Evolutionary conservation across 2,113 vertebrate genomes (phyloP), one percentile per base, ranked within the genome.

Genomic region (Gadus macrocephalus): DNA sequence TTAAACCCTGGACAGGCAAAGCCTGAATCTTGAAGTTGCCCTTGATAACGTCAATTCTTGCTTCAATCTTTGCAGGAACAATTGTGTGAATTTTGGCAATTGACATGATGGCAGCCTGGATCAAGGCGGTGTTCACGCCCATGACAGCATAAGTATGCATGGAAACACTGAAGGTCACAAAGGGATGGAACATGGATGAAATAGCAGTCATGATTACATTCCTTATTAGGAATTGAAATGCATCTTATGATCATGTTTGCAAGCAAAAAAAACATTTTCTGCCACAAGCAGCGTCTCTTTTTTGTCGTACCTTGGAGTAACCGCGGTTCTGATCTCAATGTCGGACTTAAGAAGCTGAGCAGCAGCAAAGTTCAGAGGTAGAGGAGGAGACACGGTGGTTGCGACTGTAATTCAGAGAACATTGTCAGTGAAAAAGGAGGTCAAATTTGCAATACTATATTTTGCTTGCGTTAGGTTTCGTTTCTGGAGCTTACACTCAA

Each of bases 41-140:
- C 49, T 88, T 78, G 42, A 84, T 85, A 62, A 91, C 12, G 53
- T 95, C 89, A 66, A 93, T 66, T 83, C 86, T 93, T 74, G 87
- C 85, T 15, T 86, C 81, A 16, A 94, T 69, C 75, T 92, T 92
- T 56, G 85, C 19, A 42, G 94, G 93, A 3, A 84, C 0, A 72
- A 61, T 72, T 72, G 81, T 53, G 49, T 88, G 70, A 27, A 90
- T 67, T 74, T 86, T 91, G 77, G 81, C 85, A 79, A 80, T 91
- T 68, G 90, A 80, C 81, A 93, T 75, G 76, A 95, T 64, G 55
- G 78, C 76, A 25, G 93, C 90, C 76, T 96, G 94, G 69, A 95
- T 82, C 1, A 92, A 77, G 31, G 83, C 89, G 5, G 92, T 95
- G 70, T 94, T 96, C 69, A 95, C 79, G 58, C 94, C 93, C 91